Evolutionary conservation across 2,888 invertebrate species (phyloP).

Genomic region (Polydrusus cervinus): DNA sequence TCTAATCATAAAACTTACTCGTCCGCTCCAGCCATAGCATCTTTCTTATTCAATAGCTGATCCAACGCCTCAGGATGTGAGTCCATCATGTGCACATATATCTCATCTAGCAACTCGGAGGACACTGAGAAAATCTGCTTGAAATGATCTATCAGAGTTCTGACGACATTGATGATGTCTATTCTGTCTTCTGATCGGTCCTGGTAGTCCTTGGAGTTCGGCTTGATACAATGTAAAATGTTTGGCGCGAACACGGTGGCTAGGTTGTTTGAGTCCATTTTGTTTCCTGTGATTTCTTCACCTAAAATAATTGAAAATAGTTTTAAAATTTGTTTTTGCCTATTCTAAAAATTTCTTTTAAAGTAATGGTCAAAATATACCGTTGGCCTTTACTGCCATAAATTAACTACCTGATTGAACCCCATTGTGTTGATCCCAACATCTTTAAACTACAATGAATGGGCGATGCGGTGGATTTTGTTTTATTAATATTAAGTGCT

Average conservation of each 20-base stretch:
- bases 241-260: slow-evolving; percentile 97
- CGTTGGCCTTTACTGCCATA: too few relatives aligned
- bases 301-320: slow-evolving; percentile 66
- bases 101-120: slow-evolving; percentile 88
- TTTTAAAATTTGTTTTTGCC: too few relatives aligned
- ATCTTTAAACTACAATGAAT: too few relatives aligned
- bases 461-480: too few relatives aligned
- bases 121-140: slow-evolving; percentile 84
- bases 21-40: slow-evolving; percentile 68
- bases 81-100: slow-evolving; percentile 90
- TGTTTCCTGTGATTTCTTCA: slow-evolving; percentile 83
- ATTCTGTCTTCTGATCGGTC: slow-evolving; percentile 86
- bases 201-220: slow-evolving; percentile 70
- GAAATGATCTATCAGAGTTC: slow-evolving; percentile 83
- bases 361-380: too few relatives aligned
- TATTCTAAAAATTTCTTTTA: too few relatives aligned
- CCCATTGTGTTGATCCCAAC: too few relatives aligned
- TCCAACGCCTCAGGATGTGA: slow-evolving; percentile 88
- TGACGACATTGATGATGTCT: slow-evolving; percentile 92
- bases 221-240: slow-evolving; percentile 86
- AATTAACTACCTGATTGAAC: too few relatives aligned
- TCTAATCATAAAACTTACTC: slow-evolving; percentile 65
- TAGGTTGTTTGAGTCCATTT: slow-evolving; percentile 94
- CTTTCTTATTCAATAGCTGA: slow-evolving; percentile 73
- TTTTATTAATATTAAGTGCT: too few relatives aligned